Evolutionary conservation across 2,888 invertebrate genomes (phyloP), one percentile per base, ranked within the genome.

Genomic region (Harpagoxenus sublaevis): DNA sequence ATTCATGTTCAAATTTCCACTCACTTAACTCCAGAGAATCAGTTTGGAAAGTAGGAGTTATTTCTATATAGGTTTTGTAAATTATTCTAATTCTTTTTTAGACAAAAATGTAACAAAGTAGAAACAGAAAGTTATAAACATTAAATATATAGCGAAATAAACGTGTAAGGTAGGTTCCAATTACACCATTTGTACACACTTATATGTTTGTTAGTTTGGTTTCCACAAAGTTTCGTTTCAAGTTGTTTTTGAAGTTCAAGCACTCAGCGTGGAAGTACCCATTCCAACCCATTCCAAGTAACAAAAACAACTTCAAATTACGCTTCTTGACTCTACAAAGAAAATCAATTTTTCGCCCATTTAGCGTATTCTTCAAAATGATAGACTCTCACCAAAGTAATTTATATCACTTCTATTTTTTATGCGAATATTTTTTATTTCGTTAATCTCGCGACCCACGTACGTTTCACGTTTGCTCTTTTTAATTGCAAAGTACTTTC

Each of bases 231-330:
- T 74, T 60, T 45, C n/a, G 10, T 48, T 48, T 45, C 8, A 73
- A 73, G 55, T 28, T 60, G 42, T 60, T 74, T 45, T 74, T 74
- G 28, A 74, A 74, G 57, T 74, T 45, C 73, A 42, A 42, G 1
- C 31, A 28, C 73, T 15, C 28, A 71, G 51, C 51, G 51, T 6
- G 3, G 23, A 0, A 31, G 3, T 28, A 42, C 23, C 57, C 73
- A 45, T 53, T 74, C n/a, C 45, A 74, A 74, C 23, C 28, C 15
- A 28, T 55, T 45, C 10, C 18, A n/a, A 15, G 10, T 31, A 60
- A 74, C 60, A 60, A 74, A 74, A 42, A 57, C 57, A 53, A 39
- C 53, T 18, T 60, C 45, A 62, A 48, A 75, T 62, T 51, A 9
- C 15, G 51, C 51, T 75, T 9, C 31, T 63, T 23, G 23, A 51